phyloP scores from a whole-genome alignment of 1,140 invertebrate genomes.

The Portunus trituberculatus region DNA sequence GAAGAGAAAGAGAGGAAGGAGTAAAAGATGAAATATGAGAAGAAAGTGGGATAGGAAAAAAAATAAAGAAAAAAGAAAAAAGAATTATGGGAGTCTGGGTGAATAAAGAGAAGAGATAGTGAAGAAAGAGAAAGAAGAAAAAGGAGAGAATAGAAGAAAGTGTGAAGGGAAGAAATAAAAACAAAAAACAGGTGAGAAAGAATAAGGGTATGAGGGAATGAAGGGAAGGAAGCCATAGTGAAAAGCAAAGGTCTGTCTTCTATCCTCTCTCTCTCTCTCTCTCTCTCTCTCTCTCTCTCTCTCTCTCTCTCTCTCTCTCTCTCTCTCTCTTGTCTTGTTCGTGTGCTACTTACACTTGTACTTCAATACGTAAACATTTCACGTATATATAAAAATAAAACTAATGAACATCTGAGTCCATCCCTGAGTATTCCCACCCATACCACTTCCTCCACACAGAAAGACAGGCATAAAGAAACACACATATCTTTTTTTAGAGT shows the following conservation, averaged over 20 bases:
- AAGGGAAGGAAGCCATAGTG: background rate
- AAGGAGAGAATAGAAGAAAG: background rate
- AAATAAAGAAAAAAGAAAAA: background rate
- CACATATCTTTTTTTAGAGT: too few species aligned
- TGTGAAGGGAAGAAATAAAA: background rate
- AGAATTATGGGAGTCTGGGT: background rate
- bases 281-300: conserved; percentile 20
- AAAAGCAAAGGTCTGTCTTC: background rate
- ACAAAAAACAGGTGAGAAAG: background rate
- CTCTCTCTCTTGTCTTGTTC: background rate
- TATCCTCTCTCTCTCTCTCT: background rate
- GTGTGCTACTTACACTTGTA: too few species aligned
- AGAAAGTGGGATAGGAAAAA: background rate
- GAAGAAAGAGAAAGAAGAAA: too few species aligned
- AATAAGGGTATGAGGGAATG: background rate
- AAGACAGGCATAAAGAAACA: too few species aligned
- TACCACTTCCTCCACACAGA: too few species aligned
- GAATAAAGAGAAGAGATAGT: background rate
- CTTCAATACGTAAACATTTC: too few species aligned
- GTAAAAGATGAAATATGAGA: background rate
- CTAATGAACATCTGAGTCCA: too few species aligned
- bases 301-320: conserved; percentile 20
- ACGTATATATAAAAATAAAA: too few species aligned
- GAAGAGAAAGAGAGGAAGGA: background rate
- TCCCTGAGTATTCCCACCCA: too few species aligned